Base-by-base conservation (phyloP, 35 echinoderm and acorn worm species). In the Apostichopus japonicus region DNA sequence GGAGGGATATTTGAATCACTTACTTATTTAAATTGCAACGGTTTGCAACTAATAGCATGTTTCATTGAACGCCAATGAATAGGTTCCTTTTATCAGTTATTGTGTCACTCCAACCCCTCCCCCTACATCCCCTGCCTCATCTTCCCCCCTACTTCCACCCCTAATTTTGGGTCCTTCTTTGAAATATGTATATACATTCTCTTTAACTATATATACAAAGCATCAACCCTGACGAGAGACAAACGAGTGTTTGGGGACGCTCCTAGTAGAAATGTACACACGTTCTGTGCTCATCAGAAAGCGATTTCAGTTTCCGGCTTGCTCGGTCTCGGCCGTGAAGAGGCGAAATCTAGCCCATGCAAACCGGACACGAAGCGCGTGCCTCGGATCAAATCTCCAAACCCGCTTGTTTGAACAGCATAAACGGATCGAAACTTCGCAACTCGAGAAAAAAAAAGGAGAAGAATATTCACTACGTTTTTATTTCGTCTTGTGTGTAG, bases 191-290 rank as follows among this genome's bases (percentile, higher is more conserved):
- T n/a, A n/a, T 75, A 6, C 71, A 75, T 23, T 19, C 71, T 75
- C 71, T 75, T 75, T 75, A 75, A 75, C 17, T 67, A 44, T 44
- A 44, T 44, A 75, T n/a, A n/a, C 15, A 15, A 75, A 19, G n/a
- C 71, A 75, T 23, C 71, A 75, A 23, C 81, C 56, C 14, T 84
- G 81, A 84, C 81, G 81, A 84, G 81, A 84, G 53, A 84, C 55
- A 84, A 84, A 84, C 54, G 81, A 84, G 81, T 57, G 81, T 84
- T 84, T 84, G 81, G 81, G 81, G 81, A 84, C 81, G 81, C 81
- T 84, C 22, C 56, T 84, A 23, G 81, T 84, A 84, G 33, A 84
- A 84, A 21, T 55, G 81, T 59, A 84, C 81, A 84, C 81, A 84
- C 81, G 81, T 84, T 84, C 56, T 55, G 24, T 57, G 81, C 81